Evolutionary conservation across 2,888 invertebrate genomes (phyloP), one percentile per base, ranked within the genome.

Genomic region (Cerastoderma edule): DNA sequence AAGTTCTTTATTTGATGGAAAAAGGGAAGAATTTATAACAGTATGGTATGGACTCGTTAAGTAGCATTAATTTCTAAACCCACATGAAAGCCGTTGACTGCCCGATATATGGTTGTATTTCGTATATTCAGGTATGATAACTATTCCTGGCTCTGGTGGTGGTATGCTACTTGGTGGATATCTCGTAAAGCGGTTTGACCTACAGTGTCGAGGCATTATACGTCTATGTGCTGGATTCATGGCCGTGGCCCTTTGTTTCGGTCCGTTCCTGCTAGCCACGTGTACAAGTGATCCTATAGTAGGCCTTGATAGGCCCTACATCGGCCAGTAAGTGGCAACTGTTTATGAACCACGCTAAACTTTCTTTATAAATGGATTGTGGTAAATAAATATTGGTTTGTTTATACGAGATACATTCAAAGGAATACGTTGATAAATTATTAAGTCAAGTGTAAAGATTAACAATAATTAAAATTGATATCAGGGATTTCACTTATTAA

Each of bases 91-190:
- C 19, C 10, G 44, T 44, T 16, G 19, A 44, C 10, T 44, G 10
- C 19, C 19, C 44, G 10, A 44, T 13, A 44, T 44, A n/a, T n/a
- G n/a, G n/a, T 44, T 13, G 10, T 44, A 13, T 44, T 44, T 10
- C 44, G 19, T 44, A 2, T 35, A 48, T 53, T 19, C 69, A 89
- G 90, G 89, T 64, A 79, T 85, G 6, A 84, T 90, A 2, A 85
- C 88, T 24, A 82, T 90, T 3, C 89, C 89, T 19, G 89, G 89
- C 3, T 89, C 89, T 6, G 89, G 87, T 6, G 86, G 87, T 10
- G 91, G 91, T 8, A 87, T 89, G 76, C 68, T 91, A 24, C 66
- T 88, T 0, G 90, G 90, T 24, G 91, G 90, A 1, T 81, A 85
- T 48, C 65, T 91, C 10, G 85, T 88, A 39, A 88, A 87, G 69